phyloP scores from a whole-genome alignment of 2,113 vertebrate genomes.

The Hemibagrus wyckioides region DNA sequence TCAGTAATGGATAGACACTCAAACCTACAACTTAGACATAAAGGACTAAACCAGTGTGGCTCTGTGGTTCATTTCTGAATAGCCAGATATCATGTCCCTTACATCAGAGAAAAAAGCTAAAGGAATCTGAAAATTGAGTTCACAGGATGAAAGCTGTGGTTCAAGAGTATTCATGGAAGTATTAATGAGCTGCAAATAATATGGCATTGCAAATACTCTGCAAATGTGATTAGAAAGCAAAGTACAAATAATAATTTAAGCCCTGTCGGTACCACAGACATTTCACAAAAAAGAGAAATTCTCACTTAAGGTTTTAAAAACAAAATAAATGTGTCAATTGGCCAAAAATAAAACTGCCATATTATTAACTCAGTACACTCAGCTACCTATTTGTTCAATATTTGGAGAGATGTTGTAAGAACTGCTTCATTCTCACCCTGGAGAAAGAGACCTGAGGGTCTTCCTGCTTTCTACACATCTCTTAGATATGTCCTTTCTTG shows the following conservation, averaged over 20 bases:
- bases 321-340: neutral
- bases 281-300: neutral
- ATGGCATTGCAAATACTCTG: too few relatives aligned
- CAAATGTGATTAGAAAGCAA: neutral
- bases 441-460: conserved; percentile 85
- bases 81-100: neutral
- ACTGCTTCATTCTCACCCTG: conserved; percentile 77
- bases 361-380: neutral
- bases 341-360: neutral
- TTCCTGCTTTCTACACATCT: conserved; percentile 80
- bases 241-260: conserved; percentile 16
- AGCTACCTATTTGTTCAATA: neutral
- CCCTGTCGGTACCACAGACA: neutral
- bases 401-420: neutral
- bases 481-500: conserved; percentile 82
- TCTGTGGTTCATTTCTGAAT: neutral
- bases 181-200: neutral
- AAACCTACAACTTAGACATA: conserved; percentile 52
- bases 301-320: neutral
- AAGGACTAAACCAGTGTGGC: neutral
- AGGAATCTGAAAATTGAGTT: neutral
- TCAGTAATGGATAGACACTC: conserved; percentile 52
- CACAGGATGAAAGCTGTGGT: neutral
- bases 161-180: neutral
- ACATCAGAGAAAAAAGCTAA: neutral